Base-by-base conservation (phyloP, 2,113 vertebrate genomes). In the Dascyllus trimaculatus region DNA sequence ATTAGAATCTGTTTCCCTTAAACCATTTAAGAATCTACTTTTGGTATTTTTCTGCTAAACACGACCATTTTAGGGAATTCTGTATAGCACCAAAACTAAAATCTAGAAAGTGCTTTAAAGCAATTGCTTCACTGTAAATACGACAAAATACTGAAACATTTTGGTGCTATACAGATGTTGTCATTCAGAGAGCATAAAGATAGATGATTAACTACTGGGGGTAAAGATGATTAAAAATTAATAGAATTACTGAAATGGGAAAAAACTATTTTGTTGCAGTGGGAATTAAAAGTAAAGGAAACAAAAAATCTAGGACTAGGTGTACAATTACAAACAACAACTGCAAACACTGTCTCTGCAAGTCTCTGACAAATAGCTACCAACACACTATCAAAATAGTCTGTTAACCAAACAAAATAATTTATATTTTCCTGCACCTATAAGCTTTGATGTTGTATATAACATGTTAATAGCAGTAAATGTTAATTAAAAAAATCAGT, bases 401-500 rank as follows among this genome's bases (percentile, higher is more conserved):
- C 52, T 74, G 78, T 70, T 76, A 75, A 77, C n/a, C 61, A 77
- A 59, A 69, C 43, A 80, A 49, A 86, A 80, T 59, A 79, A 88
- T 22, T 83, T 83, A 81, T 40, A 71, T 54, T 46, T 71, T 60
- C 24, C 52, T 68, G 13, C 66, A 66, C 2, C 45, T 59, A 46
- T 18, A 69, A 75, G 59, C 58, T 72, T 68, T 52, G 17, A 63
- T 49, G 75, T 56, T 9, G 22, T 53, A 62, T 59, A 68, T 6
- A 67, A 75, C 46, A 82, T 24, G 6, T 48, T 70, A 51, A 68
- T 51, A 29, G 56, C 29, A 71, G 68, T 76, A 22, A 48, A 82
- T 62, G 71, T 69, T 58, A 51, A 75, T 19, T 8, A 22, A 15
- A 71, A 68, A 48, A 32, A 18, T 52, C n/a, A 13, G 14, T n/a